Evolutionary conservation across 2,888 invertebrate genomes (phyloP).

Genomic region (Cheilosia scutellata): DNA sequence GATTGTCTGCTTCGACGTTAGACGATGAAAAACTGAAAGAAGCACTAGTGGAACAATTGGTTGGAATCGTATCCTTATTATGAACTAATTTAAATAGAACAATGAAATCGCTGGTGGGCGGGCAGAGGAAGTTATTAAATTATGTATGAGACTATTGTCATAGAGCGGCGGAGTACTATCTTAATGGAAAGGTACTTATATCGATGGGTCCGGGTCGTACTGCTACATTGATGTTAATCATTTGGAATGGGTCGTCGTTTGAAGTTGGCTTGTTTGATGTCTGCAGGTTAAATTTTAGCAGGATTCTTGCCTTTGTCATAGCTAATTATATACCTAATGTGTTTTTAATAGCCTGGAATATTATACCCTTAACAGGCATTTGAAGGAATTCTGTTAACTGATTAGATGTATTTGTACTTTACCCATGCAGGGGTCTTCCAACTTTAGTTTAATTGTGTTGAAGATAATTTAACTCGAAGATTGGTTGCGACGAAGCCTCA

Average conservation of each 20-base stretch:
- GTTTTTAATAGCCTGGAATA: too few species aligned
- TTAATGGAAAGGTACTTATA: conserved; percentile 10
- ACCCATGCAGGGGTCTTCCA: too few species aligned
- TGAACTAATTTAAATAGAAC: conserved; percentile 66
- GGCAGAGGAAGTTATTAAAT: conserved; percentile 37
- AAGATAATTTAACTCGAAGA: too few species aligned
- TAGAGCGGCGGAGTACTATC: not conserved
- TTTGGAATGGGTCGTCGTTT: not conserved
- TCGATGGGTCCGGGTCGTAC: not conserved
- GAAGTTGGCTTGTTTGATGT: conserved; percentile 11
- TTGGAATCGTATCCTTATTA: conserved; percentile 60
- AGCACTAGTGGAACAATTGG: conserved; percentile 18
- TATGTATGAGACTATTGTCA: conserved; percentile 47
- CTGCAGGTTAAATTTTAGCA: not conserved
- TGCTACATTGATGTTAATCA: not conserved
- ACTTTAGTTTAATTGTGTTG: too few species aligned
- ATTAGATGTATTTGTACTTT: too few species aligned
- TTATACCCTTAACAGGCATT: too few species aligned
- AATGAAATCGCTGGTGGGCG: conserved; percentile 38
- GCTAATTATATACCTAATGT: conserved; percentile 1
- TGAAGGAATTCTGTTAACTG: too few species aligned
- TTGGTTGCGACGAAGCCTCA: too few species aligned
- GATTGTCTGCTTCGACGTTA: conserved; percentile 16
- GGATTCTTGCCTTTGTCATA: not conserved
- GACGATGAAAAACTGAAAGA: conserved; percentile 7